Base-by-base conservation (phyloP, 2,797 vertebrate species). In the Taenioides sp. region DNA sequence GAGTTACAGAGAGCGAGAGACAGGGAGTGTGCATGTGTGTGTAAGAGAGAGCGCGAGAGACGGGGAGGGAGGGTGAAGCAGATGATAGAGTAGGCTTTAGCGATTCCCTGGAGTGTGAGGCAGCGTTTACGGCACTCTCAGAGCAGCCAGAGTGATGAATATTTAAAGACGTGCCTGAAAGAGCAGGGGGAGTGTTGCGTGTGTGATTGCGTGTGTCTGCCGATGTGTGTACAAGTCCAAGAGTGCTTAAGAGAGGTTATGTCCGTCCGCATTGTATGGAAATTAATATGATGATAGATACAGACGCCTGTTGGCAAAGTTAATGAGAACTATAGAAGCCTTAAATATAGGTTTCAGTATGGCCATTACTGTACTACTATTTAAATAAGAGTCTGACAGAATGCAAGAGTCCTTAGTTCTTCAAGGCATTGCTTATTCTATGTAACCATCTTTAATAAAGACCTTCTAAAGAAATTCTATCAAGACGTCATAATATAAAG, bases 141-240 rank as follows among this genome's bases (percentile, higher is more conserved):
- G 89, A 91, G 89, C 90, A 92, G 90, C 91, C 89, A 92, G 90
- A 90, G 91, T 90, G 90, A 92, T 92, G 91, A 92, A 92, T 92
- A 92, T 92, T 92, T 92, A 92, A 92, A 91, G 91, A 92, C 84
- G 88, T 87, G 90, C 90, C 90, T 90, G 89, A 90, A 91, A 92
- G 89, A 89, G 89, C 84, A 85, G 81, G 83, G 80, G 82, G 75
- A 72, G 74, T 52, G 63, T 78, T 18, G 67, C 68, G 69, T 68
- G 75, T 47, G 67, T 65, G 78, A 71, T 50, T 69, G 83, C 74
- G 37, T 73, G 72, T 80, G 74, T 81, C 78, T 83, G 84, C 76
- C 69, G 67, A 71, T 61, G 78, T 59, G 64, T 71, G 74, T 71
- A 69, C 23, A 47, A 70, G 71, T 28, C 61, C 28, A 49, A 58